Evolutionary conservation across 1,140 invertebrate genomes (phyloP), one percentile per base, ranked within the genome.

Genomic region (Drosophila mauritiana): DNA sequence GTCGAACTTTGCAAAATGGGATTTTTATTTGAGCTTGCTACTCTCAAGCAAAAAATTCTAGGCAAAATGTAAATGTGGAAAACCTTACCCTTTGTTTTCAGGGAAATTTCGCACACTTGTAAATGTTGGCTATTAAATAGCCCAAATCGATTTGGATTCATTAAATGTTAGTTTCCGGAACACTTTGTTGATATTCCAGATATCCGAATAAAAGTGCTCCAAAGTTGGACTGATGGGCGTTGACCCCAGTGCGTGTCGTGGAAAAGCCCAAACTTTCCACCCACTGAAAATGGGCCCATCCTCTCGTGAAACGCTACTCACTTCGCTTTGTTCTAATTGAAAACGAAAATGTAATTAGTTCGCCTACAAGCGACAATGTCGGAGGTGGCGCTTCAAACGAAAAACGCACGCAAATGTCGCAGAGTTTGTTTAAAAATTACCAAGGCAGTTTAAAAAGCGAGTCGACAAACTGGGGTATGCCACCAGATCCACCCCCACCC

Each of bases 321-420:
- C 63, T 27, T 75, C 73, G 61, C 78, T 80, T 80, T 80, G 78
- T 75, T 80, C 77, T 80, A 80, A 80, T 80, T 80, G 78, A 80
- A 80, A 80, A 80, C 78, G 78, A 80, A 80, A 80, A 80, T 80
- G 78, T 80, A 80, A 80, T 80, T 80, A 80, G 77, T 80, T 80
- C 54, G 78, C 73, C 75, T 70, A 76, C 73, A 61, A 78, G 69
- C 73, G 64, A 69, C 70, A 73, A 51, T 63, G 75, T 68, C 43
- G 77, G 63, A 36, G 73, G 52, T 72, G 36, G 51, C 53, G 46
- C 78, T 80, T 80, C 78, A 80, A 80, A 80, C 77, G 78, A 80
- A 80, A 80, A 75, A 55, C 70, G 62, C 63, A 69, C 62, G 63
- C 77, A 80, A 78, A 80, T 80, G 70, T 80, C 78, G 53, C 70